These are phyloP conservation scores for Eilema sororculum DNA, from an alignment of 2,888 invertebrate species.

Conservation along the genomic window DNA sequence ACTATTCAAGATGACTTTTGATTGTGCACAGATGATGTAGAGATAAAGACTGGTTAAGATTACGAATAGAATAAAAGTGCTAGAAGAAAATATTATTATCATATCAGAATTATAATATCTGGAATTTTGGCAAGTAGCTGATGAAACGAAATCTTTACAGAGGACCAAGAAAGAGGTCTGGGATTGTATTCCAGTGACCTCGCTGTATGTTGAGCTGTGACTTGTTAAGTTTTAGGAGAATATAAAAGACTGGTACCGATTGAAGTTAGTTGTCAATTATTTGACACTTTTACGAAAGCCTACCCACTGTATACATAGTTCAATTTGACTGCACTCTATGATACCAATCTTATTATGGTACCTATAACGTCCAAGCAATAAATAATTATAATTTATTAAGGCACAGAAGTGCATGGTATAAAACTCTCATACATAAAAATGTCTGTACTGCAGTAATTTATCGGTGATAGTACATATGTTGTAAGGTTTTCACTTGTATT, in stretches of 20 bases:
- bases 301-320: slow-evolving; percentile 51
- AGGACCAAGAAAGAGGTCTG: slow-evolving; percentile 72
- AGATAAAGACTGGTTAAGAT: slow-evolving; percentile 81
- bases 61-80: slow-evolving; percentile 69
- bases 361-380: slow-evolving; percentile 32
- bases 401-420: not conserved
- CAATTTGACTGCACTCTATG: slow-evolving; percentile 61
- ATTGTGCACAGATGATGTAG: slow-evolving; percentile 60
- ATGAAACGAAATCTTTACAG: slow-evolving; percentile 66
- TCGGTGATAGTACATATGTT: slow-evolving; percentile 21
- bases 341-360: slow-evolving; percentile 54
- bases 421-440: not conserved
- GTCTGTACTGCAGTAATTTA: not conserved
- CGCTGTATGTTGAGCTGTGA: slow-evolving; percentile 68
- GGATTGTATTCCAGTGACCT: slow-evolving; percentile 33
- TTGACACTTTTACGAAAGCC: slow-evolving; percentile 47
- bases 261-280: slow-evolving; percentile 56
- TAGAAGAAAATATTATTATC: slow-evolving; percentile 71
- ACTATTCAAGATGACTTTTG: slow-evolving; percentile 50
- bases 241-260: slow-evolving; percentile 72
- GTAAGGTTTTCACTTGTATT: slow-evolving; percentile 40
- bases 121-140: slow-evolving; percentile 58
- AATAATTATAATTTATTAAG: slow-evolving; percentile 32
- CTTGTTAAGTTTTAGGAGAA: slow-evolving; percentile 67
- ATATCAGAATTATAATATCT: slow-evolving; percentile 78